Evolutionary conservation across 2,888 invertebrate species (phyloP), one percentile per base, ranked within the genome.

Genomic region (Nomada flava): DNA sequence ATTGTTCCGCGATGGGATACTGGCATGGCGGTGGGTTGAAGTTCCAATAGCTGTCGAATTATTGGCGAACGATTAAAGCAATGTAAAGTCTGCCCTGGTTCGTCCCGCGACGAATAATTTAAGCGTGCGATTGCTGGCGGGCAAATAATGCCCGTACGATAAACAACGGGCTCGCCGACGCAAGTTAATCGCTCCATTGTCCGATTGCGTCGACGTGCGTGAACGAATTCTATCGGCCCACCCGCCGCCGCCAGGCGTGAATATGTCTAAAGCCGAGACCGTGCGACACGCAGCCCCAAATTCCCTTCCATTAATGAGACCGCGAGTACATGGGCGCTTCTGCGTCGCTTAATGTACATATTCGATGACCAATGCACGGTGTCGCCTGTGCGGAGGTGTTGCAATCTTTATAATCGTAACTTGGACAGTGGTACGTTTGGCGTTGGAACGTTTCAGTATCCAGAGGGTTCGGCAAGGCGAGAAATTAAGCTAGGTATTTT

Each of bases 151-250:
- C 89, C 86, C 85, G 89, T 86, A 89, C 90, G 88, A 91, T 91
- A 91, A 92, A 92, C 91, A 92, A 92, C 90, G 83, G 86, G 83
- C 83, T 87, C 84, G 88, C 88, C 89, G 88, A 87, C 91, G 91
- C 91, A 89, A 92, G 91, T 91, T 92, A 92, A 92, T 91, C 92
- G 92, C 90, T 91, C 90, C 90, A 92, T 92, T 92, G 92, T 92
- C 88, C 88, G 87, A 89, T 88, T 87, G 89, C 89, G 90, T 87
- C 86, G 89, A 88, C 86, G 89, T 86, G 88, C 88, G 89, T 85
- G 89, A 89, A 85, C 89, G 88, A 90, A 89, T 90, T 90, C 88
- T 87, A 86, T 87, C 83, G 89, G 87, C 69, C 59, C 75, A 71
- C 76, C 62, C 71, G 57, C 59, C 11, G 4, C 44, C 15, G 9